Base-by-base conservation (phyloP, 2,888 invertebrate genomes). In the Calliopum simillimum region DNA sequence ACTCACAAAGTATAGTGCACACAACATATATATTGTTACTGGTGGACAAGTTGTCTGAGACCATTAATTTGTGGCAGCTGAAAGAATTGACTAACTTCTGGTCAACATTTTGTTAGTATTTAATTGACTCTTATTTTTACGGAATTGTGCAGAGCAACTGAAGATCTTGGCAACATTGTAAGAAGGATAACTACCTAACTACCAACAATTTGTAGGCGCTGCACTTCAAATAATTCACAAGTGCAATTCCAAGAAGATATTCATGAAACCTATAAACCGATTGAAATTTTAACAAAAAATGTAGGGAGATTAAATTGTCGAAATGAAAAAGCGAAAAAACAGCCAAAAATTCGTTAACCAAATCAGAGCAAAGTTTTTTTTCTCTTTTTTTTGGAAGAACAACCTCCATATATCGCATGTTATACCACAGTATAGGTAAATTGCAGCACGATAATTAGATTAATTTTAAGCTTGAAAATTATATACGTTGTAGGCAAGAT, bases 361-460 rank as follows among this genome's bases (percentile, higher is more conserved):
- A 23, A 53, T 21, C 53, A 21, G 13, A 12, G 53, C 23, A 8
- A 19, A 53, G 23, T 23, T 23, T 53, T 21, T 21, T 23, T 21
- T 49, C 14, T 16, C 49, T 49, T 21, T 19, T 19, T n/a, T 23
- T 53, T 23, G 2, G 49, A 19, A 33, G 58, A 21, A 16, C 1
- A 21, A 44, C 61, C 11, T 16, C 19, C 64, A 41, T n/a, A 49
- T 19, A 13, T 47, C 47, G 67, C 67, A 58, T 67, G 58, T 19
- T 47, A 59, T 59, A 59, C 58, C 59, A 1, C 61, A 21, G 43
- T 41, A 19, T 58, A 46, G 21, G 14, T 21, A 58, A 46, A 46
- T 47, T 58, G 65, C 59, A 67, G 58, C 67, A n/a, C 67, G 67
- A 67, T 67, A 67, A 67, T 59, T 67, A 67, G 67, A 67, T 58